Conservation (phyloP, 2,113 vertebrate genomes). For the Solea senegalensis region DNA sequence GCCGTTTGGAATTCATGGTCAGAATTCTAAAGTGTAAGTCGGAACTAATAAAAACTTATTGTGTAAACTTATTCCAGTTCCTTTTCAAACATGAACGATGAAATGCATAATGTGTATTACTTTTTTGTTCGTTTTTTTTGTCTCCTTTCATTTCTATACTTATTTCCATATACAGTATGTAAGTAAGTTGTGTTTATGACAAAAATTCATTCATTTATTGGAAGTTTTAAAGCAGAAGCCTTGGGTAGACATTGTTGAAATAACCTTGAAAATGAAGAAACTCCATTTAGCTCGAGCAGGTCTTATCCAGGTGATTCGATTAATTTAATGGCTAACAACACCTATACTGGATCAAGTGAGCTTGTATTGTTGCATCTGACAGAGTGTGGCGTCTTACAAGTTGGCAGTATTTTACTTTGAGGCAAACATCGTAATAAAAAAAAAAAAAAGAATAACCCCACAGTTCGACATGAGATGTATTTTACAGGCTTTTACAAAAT, state of each 20-base stretch:
- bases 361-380: slow-evolving; percentile 45
- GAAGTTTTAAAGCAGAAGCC: slow-evolving; percentile 52
- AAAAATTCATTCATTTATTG: too few species aligned
- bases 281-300: slow-evolving; percentile 6
- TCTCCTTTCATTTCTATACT: too few species aligned
- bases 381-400: slow-evolving; percentile 63
- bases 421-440: slow-evolving; percentile 68
- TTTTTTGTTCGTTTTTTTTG: too few species aligned
- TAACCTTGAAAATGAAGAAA: slow-evolving; percentile 58
- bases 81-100: too few species aligned
- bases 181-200: too few species aligned
- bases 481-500: slow-evolving; percentile 80
- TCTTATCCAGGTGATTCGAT: slow-evolving; percentile 38
- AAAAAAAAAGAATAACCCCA: slow-evolving; percentile 5
- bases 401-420: slow-evolving; percentile 71
- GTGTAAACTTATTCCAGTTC: too few species aligned
- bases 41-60: too few species aligned
- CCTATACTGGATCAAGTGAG: slow-evolving; percentile 5
- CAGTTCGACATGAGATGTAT: slow-evolving; percentile 57
- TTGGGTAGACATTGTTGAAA: slow-evolving; percentile 42
- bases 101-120: too few species aligned
- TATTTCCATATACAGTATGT: too few species aligned
- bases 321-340: slow-evolving; percentile 52
- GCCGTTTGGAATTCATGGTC: too few species aligned
- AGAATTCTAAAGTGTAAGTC: too few species aligned